These are phyloP conservation scores for Drosophila nannoptera DNA, from an alignment of 1,140 invertebrate genomes.

Conservation along the genomic window DNA sequence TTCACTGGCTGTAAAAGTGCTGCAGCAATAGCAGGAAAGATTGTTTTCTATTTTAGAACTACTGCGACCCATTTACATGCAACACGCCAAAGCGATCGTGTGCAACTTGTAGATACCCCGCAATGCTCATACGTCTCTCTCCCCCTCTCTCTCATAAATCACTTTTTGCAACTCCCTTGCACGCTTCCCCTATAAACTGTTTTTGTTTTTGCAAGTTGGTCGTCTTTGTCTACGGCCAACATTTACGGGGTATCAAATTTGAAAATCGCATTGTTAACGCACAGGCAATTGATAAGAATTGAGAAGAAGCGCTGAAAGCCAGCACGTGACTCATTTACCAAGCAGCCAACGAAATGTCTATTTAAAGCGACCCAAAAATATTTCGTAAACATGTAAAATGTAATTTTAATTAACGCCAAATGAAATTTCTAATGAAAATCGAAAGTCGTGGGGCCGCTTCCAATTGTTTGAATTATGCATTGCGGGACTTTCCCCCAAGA, in stretches of 20 bases:
- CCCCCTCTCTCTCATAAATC: too few species aligned
- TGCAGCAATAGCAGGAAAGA: constrained; percentile 19
- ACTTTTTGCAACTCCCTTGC: too few species aligned
- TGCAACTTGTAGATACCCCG: not conserved
- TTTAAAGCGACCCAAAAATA: constrained; percentile 49
- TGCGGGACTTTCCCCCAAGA: constrained; percentile 54
- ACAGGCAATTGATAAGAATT: constrained; percentile 47
- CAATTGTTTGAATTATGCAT: constrained; percentile 33
- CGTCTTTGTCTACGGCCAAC: not conserved
- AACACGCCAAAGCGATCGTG: not conserved
- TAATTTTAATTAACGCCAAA: constrained; percentile 59
- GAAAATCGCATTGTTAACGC: constrained; percentile 47
- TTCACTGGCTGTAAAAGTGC: not conserved
- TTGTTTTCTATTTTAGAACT: constrained; percentile 47
- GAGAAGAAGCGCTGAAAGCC: constrained; percentile 22
- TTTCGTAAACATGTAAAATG: constrained; percentile 45
- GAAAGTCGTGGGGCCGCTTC: constrained; percentile 8
- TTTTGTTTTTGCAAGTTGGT: too few species aligned
- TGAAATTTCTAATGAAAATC: constrained; percentile 37
- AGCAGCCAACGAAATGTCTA: constrained; percentile 38
- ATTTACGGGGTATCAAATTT: constrained; percentile 16
- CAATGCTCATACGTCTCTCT: not conserved
- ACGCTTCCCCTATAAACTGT: too few species aligned
- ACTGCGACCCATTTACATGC: constrained; percentile 58
- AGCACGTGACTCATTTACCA: constrained; percentile 62